Percentiles rank a stretch among this genome's conserved stretches.
phyloP scores from a whole-genome alignment of 92 coral and sea anemone genomes.

The Paramuricea clavata region DNA sequence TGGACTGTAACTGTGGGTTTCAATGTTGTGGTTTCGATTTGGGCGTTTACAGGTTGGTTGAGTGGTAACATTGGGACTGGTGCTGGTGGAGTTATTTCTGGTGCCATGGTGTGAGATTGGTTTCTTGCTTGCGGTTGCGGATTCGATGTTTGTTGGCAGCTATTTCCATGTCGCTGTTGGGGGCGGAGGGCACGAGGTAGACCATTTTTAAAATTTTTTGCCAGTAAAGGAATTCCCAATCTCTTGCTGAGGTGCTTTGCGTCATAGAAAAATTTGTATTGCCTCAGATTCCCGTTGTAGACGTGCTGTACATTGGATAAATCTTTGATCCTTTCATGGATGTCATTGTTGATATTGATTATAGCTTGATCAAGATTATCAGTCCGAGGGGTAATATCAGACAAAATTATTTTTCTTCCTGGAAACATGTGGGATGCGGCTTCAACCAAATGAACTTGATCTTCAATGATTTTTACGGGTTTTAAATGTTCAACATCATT shows the following conservation, averaged over 20 bases:
- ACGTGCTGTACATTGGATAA: not conserved
- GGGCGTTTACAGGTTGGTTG: too few relatives aligned
- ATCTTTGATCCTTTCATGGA: not conserved
- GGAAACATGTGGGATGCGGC: conserved; percentile 21
- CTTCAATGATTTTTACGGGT: not conserved
- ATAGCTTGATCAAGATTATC: conserved; percentile 14
- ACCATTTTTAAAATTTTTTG: not conserved
- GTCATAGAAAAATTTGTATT: not conserved
- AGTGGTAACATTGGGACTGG: too few relatives aligned
- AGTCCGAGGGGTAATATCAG: conserved; percentile 40
- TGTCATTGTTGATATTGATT: not conserved
- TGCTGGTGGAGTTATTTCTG: too few relatives aligned
- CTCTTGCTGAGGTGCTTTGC: conserved; percentile 13
- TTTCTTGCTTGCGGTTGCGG: too few relatives aligned
- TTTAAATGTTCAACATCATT: conserved; percentile 51
- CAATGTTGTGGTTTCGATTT: too few relatives aligned
- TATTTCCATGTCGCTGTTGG: too few relatives aligned
- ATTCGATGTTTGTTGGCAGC: too few relatives aligned
- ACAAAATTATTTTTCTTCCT: not conserved
- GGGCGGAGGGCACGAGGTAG: not conserved
- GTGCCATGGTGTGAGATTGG: too few relatives aligned
- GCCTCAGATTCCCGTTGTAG: conserved; percentile 32
- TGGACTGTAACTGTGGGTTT: not conserved
- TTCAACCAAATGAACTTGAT: conserved; percentile 29
- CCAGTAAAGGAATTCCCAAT: conserved; percentile 16